These are phyloP conservation scores for Lanius ludovicianus DNA, from an alignment of 2,113 vertebrate genomes.

Conservation along the genomic window DNA sequence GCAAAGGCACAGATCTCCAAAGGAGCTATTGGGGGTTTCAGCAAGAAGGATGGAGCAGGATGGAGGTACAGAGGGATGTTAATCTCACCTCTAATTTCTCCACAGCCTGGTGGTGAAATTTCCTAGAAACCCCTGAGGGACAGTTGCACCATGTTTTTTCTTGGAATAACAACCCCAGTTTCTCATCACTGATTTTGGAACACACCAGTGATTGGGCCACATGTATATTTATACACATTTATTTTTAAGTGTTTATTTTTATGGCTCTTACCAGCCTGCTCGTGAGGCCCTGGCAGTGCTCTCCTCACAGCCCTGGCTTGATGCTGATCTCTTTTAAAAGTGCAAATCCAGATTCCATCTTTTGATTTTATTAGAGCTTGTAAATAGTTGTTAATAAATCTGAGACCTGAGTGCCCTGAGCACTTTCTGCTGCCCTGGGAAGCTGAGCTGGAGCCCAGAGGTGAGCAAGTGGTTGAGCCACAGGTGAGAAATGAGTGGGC, in stretches of 20 bases:
- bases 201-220: background rate
- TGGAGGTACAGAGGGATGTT: background rate
- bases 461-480: background rate
- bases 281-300: rapidly evolving
- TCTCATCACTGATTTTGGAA: background rate
- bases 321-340: background rate
- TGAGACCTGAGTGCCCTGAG: background rate
- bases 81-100: background rate
- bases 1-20: background rate
- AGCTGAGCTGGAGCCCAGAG: background rate
- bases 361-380: background rate
- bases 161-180: background rate
- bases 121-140: background rate
- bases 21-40: background rate
- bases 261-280: background rate
- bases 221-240: background rate
- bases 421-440: background rate
- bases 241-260: background rate
- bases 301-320: background rate
- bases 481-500: background rate
- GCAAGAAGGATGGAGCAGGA: background rate
- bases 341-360: background rate
- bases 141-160: background rate
- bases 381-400: background rate
- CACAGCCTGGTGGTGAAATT: background rate